These are phyloP conservation scores for Drosophila santomea DNA, from an alignment of 1,140 invertebrate genomes.

Conservation along the genomic window DNA sequence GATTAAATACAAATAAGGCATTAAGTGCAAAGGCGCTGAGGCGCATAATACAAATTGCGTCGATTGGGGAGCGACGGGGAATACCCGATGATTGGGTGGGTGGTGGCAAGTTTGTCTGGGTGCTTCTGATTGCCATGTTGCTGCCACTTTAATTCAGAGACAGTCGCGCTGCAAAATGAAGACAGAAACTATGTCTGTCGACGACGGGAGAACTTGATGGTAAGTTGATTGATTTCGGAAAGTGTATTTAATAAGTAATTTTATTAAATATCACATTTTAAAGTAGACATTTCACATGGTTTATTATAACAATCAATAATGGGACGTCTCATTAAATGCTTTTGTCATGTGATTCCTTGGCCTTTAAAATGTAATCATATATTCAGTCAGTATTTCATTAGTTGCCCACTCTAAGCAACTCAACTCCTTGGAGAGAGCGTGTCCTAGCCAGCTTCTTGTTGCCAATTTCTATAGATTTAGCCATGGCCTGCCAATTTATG, in stretches of 20 bases:
- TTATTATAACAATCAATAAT: too few relatives aligned
- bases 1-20: slow-evolving; percentile 83
- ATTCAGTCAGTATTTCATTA: too few relatives aligned
- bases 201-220: neutral
- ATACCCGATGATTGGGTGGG: slow-evolving; percentile 41
- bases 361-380: neutral
- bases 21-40: slow-evolving; percentile 80
- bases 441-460: slow-evolving; percentile 13
- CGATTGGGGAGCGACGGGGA: slow-evolving; percentile 54
- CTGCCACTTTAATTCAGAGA: slow-evolving; percentile 23
- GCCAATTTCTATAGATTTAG: slow-evolving; percentile 32
- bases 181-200: slow-evolving; percentile 19
- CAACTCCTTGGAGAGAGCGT: slow-evolving; percentile 13
- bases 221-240: too few relatives aligned
- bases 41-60: slow-evolving; percentile 82
- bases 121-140: slow-evolving; percentile 21
- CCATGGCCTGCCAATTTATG: slow-evolving; percentile 47
- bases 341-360: too few relatives aligned
- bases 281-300: too few relatives aligned
- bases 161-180: neutral
- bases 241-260: too few relatives aligned
- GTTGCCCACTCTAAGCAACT: neutral
- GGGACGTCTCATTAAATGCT: too few relatives aligned
- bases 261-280: too few relatives aligned
- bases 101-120: slow-evolving; percentile 27